Evolutionary conservation across 1,140 invertebrate species (phyloP).

Genomic region (Myzus persicae): DNA sequence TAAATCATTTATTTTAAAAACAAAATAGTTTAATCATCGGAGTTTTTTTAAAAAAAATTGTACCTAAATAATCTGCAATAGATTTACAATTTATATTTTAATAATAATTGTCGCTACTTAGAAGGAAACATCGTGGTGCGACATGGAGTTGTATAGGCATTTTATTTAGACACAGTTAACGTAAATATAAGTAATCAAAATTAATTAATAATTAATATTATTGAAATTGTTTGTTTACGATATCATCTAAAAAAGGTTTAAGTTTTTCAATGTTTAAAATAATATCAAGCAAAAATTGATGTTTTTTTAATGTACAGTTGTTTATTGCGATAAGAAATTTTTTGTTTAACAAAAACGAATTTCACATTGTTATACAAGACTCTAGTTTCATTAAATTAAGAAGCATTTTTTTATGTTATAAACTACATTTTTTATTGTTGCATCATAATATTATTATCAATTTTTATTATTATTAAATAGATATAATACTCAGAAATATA

Average conservation of each 20-base stretch:
- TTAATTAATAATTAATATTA: neutral
- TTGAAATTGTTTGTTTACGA: neutral
- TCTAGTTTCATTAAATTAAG: no score
- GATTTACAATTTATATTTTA: neutral
- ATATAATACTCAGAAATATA: no score
- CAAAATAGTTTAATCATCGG: neutral
- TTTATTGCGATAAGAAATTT: neutral
- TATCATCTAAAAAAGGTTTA: neutral
- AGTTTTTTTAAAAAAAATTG: neutral
- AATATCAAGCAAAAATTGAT: neutral
- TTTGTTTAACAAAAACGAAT: neutral
- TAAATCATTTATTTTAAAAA: neutral
- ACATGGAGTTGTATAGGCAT: neutral
- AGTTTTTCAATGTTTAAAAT: neutral
- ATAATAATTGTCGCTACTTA: neutral
- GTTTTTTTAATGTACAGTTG: no score
- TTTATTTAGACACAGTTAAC: no score
- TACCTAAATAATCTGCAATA: neutral
- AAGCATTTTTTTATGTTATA: no score
- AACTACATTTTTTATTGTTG: no score
- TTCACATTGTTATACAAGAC: no score
- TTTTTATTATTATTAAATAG: no score
- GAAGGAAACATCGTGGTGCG: neutral
- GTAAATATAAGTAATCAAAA: no score
- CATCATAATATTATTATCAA: no score